Evolutionary conservation across 2,113 vertebrate genomes (phyloP), one percentile per base, ranked within the genome.

Genomic region (Paralichthys olivaceus): DNA sequence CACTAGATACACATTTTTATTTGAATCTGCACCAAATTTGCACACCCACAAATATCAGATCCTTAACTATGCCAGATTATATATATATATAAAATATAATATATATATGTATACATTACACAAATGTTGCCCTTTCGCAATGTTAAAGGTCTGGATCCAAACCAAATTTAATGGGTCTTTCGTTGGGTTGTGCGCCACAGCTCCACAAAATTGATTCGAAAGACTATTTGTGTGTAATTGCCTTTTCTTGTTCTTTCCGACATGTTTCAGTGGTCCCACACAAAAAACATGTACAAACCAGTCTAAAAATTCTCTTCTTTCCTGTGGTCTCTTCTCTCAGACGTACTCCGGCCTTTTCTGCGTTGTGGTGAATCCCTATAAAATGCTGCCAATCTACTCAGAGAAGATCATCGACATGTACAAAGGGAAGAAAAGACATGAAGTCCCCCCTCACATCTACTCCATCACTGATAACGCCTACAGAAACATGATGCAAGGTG

Each of bases 401-500:
- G 98, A 99, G 91, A 98, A 98, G 93, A 99, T 99, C 26, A 95
- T 99, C 0, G 98, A 99, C 37, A 97, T 99, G 96, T 99, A 99
- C 94, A 99, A 99, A 93, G 98, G 98, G 65, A 98, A 99, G 94
- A 99, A 99, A 89, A 94, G 97, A 57, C 97, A 99, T 0, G 98
- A 99, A 91, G 96, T 99, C 87, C 98, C 98, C 0, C 98, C 97
- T 0, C 97, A 99, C 78, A 98, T 99, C 94, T 99, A 99, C 0
- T 93, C 98, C 69, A 97, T 99, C 0, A 95, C 97, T 0, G 98
- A 99, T 85, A 98, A 96, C 0, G 98, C 97, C 80, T 99, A 99
- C 94, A 94, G 98, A 90, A 98, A 96, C 95, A 99, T 99, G 98
- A 94, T 99, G 93, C 98, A 99, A 96, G 98, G 98, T 99, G 93